Percentiles rank a stretch among this genome's conserved stretches.
These are phyloP conservation scores for Cheilinus undulatus DNA, from an alignment of 2,113 vertebrate species.

Conservation along the genomic window DNA sequence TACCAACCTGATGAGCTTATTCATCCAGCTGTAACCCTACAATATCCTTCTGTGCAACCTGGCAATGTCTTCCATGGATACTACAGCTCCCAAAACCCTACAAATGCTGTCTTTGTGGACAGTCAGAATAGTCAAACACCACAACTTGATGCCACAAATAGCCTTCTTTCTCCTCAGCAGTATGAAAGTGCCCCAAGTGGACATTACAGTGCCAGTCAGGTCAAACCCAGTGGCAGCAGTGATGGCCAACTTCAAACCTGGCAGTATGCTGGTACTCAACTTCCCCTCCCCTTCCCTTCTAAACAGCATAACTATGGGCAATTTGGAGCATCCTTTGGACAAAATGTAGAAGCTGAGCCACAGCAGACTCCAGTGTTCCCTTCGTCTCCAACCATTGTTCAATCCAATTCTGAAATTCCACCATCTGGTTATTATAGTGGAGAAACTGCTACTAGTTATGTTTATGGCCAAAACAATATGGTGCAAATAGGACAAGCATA, in stretches of 20 bases:
- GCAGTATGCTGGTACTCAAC: background rate
- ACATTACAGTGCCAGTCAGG: background rate
- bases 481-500: background rate
- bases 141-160: background rate
- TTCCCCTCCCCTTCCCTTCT: too few relatives aligned
- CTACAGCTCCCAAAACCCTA: background rate
- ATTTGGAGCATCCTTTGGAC: background rate
- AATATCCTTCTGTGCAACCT: background rate
- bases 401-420: background rate
- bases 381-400: background rate
- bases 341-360: background rate
- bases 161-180: background rate
- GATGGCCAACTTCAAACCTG: background rate
- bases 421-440: background rate
- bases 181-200: background rate
- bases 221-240: background rate
- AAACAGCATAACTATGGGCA: background rate
- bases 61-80: background rate
- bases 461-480: background rate
- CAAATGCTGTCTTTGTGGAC: background rate
- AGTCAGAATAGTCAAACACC: background rate
- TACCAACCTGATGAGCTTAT: too few relatives aligned
- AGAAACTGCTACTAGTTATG: background rate
- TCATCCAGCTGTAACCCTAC: background rate
- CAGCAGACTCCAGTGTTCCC: background rate